Evolutionary conservation across 2,113 vertebrate species (phyloP).

Genomic region (Forbesichthys agassizii): DNA sequence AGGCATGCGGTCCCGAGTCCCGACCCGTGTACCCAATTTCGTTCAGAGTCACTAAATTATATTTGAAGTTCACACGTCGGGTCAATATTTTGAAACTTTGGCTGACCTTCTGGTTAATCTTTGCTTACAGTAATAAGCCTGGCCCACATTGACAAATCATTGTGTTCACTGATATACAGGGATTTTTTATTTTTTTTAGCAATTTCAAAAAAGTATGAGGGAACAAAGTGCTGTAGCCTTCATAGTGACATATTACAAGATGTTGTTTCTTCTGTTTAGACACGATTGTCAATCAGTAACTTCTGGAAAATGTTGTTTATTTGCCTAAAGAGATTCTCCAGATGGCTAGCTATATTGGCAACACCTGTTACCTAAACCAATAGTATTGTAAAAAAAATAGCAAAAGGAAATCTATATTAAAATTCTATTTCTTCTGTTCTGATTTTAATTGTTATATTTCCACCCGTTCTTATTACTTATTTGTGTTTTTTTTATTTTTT

Average conservation of each 20-base stretch:
- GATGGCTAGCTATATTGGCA: not conserved
- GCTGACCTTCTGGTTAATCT: not conserved
- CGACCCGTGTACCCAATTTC: slow-evolving; percentile 4
- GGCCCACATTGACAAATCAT: no score
- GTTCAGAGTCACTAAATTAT: slow-evolving; percentile 4
- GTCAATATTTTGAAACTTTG: slow-evolving; percentile 13
- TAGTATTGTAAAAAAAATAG: slow-evolving; percentile 22
- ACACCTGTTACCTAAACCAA: not conserved
- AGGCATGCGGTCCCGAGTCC: slow-evolving; percentile 26
- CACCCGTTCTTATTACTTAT: not conserved
- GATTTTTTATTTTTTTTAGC: no score
- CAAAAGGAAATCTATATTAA: slow-evolving; percentile 20
- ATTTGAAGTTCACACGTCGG: slow-evolving; percentile 12
- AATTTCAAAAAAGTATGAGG: no score
- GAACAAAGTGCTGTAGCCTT: no score
- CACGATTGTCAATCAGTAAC: not conserved
- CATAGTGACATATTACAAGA: no score
- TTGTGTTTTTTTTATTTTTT: no score
- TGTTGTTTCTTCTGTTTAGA: not conserved
- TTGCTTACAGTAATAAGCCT: slow-evolving; percentile 15
- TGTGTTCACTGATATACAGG: no score
- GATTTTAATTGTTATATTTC: not conserved
- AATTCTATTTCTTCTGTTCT: slow-evolving; percentile 14
- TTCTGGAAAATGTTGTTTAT: not conserved
- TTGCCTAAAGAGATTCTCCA: not conserved